phyloP scores from a whole-genome alignment of 2,888 invertebrate species.

The Pycnomerus fuliginosus region DNA sequence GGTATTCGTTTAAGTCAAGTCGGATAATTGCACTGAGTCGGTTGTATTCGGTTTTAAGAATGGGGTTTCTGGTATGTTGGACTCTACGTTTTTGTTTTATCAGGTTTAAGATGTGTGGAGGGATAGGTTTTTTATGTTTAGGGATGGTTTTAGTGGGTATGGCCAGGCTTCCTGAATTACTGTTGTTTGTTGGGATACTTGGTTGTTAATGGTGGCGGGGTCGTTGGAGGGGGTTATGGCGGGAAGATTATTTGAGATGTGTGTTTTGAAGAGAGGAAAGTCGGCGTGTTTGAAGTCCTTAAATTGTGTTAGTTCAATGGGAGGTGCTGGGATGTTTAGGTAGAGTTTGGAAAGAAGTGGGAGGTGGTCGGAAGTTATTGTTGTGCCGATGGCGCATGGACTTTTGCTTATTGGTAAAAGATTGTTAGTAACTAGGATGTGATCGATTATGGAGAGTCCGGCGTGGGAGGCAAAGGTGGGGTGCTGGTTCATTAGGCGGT shows the following conservation, averaged over 20 bases:
- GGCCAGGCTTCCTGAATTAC: neutral
- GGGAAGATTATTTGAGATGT: neutral
- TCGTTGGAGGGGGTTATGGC: neutral
- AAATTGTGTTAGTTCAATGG: neutral
- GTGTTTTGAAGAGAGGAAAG: neutral
- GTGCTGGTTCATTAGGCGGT: neutral
- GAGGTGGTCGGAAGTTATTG: conserved; percentile 2
- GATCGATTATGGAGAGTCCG: neutral
- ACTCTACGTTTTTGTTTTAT: conserved; percentile 1
- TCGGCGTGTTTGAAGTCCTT: neutral
- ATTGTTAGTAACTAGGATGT: neutral
- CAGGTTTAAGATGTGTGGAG: neutral
- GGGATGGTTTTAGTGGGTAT: conserved; percentile 1
- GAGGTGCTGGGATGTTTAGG: neutral
- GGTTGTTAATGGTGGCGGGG: neutral
- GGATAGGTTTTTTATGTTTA: neutral
- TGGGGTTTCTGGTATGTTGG: neutral
- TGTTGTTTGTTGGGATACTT: neutral
- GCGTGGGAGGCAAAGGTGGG: neutral
- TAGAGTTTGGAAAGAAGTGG: neutral
- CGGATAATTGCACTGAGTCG: conserved; percentile 2
- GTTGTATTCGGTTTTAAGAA: conserved; percentile 1
- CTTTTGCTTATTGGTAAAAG: neutral
- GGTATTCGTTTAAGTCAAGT: conserved; percentile 2
- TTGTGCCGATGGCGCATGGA: neutral